Evolutionary conservation across 2,113 vertebrate species (phyloP).

Genomic region (Protobothrops mucrosquamatus): DNA sequence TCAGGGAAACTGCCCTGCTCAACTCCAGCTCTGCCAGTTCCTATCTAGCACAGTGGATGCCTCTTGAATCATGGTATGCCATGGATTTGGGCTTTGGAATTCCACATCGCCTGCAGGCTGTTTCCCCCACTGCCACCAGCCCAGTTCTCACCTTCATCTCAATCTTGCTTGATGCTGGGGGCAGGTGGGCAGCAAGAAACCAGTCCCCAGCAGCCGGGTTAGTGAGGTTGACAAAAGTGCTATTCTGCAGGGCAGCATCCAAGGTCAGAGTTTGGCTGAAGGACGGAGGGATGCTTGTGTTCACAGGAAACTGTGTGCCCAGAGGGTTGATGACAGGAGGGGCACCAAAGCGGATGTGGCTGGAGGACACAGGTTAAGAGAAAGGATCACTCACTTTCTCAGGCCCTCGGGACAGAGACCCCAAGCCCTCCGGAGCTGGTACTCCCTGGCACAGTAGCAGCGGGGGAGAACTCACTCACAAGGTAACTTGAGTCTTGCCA

Average conservation of each 20-base stretch:
- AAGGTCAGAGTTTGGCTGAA: slow-evolving; percentile 73
- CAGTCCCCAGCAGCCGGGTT: slow-evolving; percentile 84
- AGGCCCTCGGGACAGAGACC: background rate
- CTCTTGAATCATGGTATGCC: background rate
- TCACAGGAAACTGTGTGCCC: slow-evolving; percentile 74
- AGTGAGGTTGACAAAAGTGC: slow-evolving; percentile 80
- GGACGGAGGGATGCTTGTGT: slow-evolving; percentile 69
- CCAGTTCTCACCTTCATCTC: slow-evolving; percentile 83
- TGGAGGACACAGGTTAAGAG: slow-evolving; percentile 36
- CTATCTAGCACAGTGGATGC: background rate
- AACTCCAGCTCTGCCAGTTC: background rate
- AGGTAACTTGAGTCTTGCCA: slow-evolving; percentile 73
- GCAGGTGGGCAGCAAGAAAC: slow-evolving; percentile 90
- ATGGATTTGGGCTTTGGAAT: background rate
- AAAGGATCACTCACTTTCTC: background rate
- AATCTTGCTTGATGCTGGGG: slow-evolving; percentile 86
- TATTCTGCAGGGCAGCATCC: slow-evolving; percentile 55
- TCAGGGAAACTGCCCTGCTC: background rate
- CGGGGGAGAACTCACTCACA: slow-evolving; percentile 71
- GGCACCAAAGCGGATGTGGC: slow-evolving; percentile 85
- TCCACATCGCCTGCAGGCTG: background rate
- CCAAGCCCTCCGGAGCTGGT: background rate
- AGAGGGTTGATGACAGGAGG: slow-evolving; percentile 90
- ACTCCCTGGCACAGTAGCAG: background rate
- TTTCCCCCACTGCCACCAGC: background rate